These are phyloP conservation scores for Crypturellus undulatus DNA, from an alignment of 2,113 vertebrate genomes.

Conservation along the genomic window DNA sequence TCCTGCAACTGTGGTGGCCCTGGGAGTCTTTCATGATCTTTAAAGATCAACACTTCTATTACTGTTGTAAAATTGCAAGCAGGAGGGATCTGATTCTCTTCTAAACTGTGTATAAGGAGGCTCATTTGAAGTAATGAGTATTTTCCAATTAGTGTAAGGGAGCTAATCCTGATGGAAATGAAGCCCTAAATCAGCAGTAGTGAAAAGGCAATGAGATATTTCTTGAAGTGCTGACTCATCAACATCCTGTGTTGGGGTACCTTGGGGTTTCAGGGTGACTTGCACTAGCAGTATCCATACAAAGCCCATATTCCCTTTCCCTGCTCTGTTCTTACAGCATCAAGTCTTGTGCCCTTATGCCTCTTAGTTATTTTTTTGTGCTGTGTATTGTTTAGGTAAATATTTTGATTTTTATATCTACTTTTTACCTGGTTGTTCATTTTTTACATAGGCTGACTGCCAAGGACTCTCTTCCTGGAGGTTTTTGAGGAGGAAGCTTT, in stretches of 20 bases:
- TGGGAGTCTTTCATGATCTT: constrained; percentile 8
- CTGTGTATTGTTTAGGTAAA: background rate
- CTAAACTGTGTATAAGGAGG: background rate
- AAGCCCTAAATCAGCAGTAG: background rate
- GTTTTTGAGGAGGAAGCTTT: background rate
- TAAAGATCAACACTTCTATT: background rate
- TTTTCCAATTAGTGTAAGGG: background rate
- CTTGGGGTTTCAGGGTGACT: background rate
- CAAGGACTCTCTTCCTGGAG: background rate
- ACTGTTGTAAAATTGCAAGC: background rate
- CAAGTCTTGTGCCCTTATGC: background rate
- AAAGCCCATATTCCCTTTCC: background rate
- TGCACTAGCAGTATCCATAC: constrained; percentile 4
- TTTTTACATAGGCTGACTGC: background rate
- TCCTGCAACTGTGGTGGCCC: background rate
- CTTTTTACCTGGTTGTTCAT: background rate
- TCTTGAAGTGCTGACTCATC: background rate
- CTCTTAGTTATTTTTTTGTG: background rate
- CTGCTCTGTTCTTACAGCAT: fast-evolving
- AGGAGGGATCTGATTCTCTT: background rate
- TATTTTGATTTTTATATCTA: background rate
- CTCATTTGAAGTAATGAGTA: background rate
- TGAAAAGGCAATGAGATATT: background rate
- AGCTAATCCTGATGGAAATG: background rate
- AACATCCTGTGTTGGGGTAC: background rate